Conservation (phyloP, 2,888 invertebrate species). For the Mycalesis mineus region DNA sequence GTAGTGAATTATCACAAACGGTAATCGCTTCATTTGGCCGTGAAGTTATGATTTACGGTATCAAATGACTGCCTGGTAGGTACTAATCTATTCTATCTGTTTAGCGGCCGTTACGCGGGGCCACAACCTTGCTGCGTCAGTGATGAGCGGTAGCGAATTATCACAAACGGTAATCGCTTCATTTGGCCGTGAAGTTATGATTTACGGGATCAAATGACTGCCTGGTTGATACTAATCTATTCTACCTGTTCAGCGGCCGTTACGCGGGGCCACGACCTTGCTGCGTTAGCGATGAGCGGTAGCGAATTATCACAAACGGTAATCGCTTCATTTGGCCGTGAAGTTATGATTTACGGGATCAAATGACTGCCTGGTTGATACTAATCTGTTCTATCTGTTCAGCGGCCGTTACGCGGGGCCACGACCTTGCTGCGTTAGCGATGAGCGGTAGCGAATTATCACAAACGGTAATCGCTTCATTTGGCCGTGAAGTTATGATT, state of each 20-base stretch:
- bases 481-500: slow-evolving; percentile 63
- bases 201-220: slow-evolving; percentile 55
- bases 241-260: neutral
- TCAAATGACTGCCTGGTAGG: slow-evolving; percentile 43
- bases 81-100: slow-evolving; percentile 8
- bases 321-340: slow-evolving; percentile 68
- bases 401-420: neutral
- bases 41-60: slow-evolving; percentile 60
- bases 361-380: slow-evolving; percentile 42
- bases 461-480: slow-evolving; percentile 66
- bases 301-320: slow-evolving; percentile 60
- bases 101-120: neutral
- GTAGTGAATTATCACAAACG: slow-evolving; percentile 59
- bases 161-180: slow-evolving; percentile 66
- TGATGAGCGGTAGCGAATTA: no score
- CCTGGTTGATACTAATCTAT: slow-evolving; percentile 21
- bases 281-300: no score
- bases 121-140: no score
- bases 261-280: no score
- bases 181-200: slow-evolving; percentile 63
- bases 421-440: no score
- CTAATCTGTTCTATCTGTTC: slow-evolving; percentile 9
- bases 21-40: slow-evolving; percentile 68
- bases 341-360: slow-evolving; percentile 58
- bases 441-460: no score